Evolutionary conservation across 2,797 vertebrate genomes (phyloP), one percentile per base, ranked within the genome.

Genomic region (Carapus acus): DNA sequence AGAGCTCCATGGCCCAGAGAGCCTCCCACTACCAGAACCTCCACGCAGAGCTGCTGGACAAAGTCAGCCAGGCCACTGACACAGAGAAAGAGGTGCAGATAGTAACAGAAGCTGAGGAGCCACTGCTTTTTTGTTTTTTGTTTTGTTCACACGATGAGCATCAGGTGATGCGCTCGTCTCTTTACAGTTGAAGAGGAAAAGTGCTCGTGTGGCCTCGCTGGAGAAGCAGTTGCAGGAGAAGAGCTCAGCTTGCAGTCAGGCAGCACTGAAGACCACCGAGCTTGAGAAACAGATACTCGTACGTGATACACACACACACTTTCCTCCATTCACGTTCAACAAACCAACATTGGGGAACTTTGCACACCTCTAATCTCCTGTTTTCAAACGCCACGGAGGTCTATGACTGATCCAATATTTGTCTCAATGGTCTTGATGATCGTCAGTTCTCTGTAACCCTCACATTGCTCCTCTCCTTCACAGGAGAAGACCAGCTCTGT

Each of bases 141-240:
- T 8, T 54, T 38, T 12, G 1, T 40, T 6, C 7, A n/a, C n/a
- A n/a, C 19, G 12, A 2, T 33, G 31, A 33, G 31, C 31, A 33
- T 2, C 34, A 36, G 8, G n/a, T 36, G 34, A 27, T 13, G 14
- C 33, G 1, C 52, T 8, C 24, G 3, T 42, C n/a, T 23, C 11
- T 16, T 79, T 82, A 66, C 69, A 97, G 94, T 45, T 93, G 62
- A 88, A 83, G 74, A 93, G 89, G 77, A 94, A 91, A 78, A 83
- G 82, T 54, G 88, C 87, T 36, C 90, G 90, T 29, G 78, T 88
- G 51, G 79, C 88, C 38, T 82, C 81, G 0, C 74, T 95, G 71
- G 88, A 95, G 56, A 93, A 92, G 72, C 90, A 92, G 49, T 27
- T 97, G 31, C 88, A 93, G 87, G 91, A 93, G 83, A 95, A 93